Conservation (phyloP, 2,888 invertebrate species). For the Drosophila buzzatii region DNA sequence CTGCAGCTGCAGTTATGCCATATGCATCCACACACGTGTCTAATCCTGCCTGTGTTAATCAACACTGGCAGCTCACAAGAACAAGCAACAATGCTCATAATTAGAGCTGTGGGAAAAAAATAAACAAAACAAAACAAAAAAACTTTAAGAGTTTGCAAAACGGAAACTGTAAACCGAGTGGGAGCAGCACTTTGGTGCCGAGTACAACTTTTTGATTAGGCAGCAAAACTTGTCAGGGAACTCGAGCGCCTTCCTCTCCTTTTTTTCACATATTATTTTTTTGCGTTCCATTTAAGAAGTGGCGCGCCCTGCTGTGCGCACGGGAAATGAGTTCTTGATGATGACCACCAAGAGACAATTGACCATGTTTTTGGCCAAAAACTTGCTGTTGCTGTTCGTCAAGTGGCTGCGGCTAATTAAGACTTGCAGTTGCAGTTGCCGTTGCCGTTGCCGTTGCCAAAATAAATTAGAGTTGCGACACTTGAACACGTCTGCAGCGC, state of each 20-base stretch:
- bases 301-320: background rate
- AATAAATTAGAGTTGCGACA: constrained; percentile 68
- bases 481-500: constrained; percentile 53
- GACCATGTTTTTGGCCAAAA: constrained; percentile 31
- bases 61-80: constrained; percentile 10
- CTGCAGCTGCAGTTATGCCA: background rate
- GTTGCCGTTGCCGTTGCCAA: constrained; percentile 28
- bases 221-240: constrained; percentile 34
- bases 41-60: constrained; percentile 34
- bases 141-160: constrained; percentile 3
- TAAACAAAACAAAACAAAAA: background rate
- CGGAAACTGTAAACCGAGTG: constrained; percentile 33
- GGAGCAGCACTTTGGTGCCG: constrained; percentile 8
- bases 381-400: constrained; percentile 40
- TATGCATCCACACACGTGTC: constrained; percentile 36
- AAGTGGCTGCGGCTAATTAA: constrained; percentile 66
- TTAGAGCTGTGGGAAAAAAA: constrained; percentile 37
- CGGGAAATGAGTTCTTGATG: constrained; percentile 78
- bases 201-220: constrained; percentile 59
- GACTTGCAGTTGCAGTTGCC: constrained; percentile 26
- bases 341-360: constrained; percentile 40
- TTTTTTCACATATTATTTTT: constrained; percentile 11
- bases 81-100: constrained; percentile 34
- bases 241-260: background rate
- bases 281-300: constrained; percentile 67